Evolutionary conservation across 2,113 vertebrate genomes (phyloP).

Genomic region (Spea bombifrons): DNA sequence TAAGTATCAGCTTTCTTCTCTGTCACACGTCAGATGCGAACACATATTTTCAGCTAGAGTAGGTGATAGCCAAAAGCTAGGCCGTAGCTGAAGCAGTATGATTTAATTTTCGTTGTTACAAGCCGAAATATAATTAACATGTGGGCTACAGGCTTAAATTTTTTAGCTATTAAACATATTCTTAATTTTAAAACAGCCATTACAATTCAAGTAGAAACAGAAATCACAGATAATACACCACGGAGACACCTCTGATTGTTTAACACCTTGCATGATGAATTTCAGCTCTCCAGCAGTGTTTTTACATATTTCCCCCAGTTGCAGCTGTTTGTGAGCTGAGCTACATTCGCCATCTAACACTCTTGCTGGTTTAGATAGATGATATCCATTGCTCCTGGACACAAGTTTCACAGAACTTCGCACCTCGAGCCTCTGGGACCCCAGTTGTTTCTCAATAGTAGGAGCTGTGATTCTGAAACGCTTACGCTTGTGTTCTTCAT

Average conservation of each 20-base stretch:
- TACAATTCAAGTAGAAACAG: conserved; percentile 11
- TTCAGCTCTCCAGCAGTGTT: conserved; percentile 27
- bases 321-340: conserved; percentile 19
- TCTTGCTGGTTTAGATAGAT: conserved; percentile 28
- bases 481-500: conserved; percentile 10
- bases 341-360: conserved; percentile 16
- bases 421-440: conserved; percentile 26
- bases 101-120: conserved; percentile 17
- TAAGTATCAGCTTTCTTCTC: too few species aligned
- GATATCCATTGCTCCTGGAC: conserved; percentile 31
- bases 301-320: conserved; percentile 37
- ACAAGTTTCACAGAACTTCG: conserved; percentile 16
- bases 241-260: conserved; percentile 19
- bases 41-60: not conserved
- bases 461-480: conserved; percentile 24
- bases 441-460: conserved; percentile 25
- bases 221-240: conserved; percentile 25
- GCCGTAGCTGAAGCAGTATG: not conserved
- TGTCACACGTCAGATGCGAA: not conserved
- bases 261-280: conserved; percentile 36
- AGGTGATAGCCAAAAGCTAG: conserved; percentile 1
- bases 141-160: conserved; percentile 10
- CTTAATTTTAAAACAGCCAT: conserved; percentile 12
- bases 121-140: conserved; percentile 12
- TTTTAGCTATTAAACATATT: conserved; percentile 24